phyloP scores from a whole-genome alignment of 2,888 invertebrate genomes.

The Julus scanicus region DNA sequence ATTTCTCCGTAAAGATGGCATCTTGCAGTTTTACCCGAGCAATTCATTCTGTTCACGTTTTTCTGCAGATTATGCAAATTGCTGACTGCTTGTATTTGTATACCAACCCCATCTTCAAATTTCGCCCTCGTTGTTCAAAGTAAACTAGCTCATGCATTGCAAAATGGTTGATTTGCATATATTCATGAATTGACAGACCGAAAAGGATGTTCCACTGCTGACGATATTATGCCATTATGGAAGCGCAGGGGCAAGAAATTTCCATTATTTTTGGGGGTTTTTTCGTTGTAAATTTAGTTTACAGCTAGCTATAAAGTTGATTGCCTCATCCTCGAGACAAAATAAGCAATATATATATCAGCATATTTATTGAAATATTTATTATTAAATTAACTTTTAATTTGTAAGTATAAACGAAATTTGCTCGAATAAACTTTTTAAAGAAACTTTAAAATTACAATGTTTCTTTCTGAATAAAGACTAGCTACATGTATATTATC shows the following conservation, averaged over 20 bases:
- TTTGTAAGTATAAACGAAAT: too few relatives aligned
- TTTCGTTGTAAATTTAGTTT: not conserved
- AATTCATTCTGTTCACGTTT: not conserved
- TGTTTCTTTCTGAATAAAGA: too few relatives aligned
- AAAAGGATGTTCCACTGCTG: conserved; percentile 14
- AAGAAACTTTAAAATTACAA: too few relatives aligned
- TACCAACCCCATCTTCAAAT: conserved; percentile 16
- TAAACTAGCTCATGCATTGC: conserved; percentile 42
- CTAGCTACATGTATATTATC: too few relatives aligned
- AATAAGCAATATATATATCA: too few relatives aligned
- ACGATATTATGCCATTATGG: not conserved
- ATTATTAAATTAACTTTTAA: too few relatives aligned
- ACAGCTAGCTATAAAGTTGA: too few relatives aligned
- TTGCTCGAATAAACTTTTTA: too few relatives aligned
- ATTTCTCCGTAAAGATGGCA: not conserved
- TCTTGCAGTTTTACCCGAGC: not conserved
- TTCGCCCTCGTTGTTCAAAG: not conserved
- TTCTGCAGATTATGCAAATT: conserved; percentile 39
- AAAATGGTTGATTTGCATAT: conserved; percentile 7
- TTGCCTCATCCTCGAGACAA: too few relatives aligned
- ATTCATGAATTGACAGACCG: conserved; percentile 32
- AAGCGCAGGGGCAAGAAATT: not conserved
- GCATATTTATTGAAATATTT: too few relatives aligned
- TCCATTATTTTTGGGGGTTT: not conserved
- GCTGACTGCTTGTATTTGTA: conserved; percentile 13